phyloP scores from a whole-genome alignment of 2,797 vertebrate species.

The Otolemur crassicaudatus region DNA sequence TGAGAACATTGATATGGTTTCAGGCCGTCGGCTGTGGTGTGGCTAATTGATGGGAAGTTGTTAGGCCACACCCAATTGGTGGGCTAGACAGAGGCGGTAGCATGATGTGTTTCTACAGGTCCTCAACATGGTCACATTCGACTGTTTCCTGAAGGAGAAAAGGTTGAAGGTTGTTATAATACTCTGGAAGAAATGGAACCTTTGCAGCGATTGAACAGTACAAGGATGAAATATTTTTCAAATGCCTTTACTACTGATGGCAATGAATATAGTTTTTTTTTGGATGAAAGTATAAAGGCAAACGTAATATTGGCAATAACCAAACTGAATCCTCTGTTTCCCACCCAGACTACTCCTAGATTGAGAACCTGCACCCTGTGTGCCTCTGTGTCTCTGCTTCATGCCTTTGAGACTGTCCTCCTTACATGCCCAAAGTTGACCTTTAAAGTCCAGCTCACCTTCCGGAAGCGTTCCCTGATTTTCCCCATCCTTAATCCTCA shows the following conservation, averaged over 20 bases:
- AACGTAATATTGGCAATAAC: background rate
- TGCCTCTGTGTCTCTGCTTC: background rate
- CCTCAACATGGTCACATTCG: background rate
- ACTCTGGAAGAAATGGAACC: background rate
- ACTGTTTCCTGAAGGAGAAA: background rate
- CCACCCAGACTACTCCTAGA: background rate
- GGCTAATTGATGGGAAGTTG: background rate
- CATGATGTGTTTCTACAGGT: slow-evolving; percentile 4
- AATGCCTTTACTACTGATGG: background rate
- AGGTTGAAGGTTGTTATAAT: background rate
- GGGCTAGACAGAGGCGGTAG: background rate
- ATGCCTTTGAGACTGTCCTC: background rate
- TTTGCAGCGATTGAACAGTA: background rate
- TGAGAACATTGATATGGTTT: background rate
- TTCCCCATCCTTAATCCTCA: background rate
- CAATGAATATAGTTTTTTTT: background rate
- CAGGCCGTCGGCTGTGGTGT: slow-evolving; percentile 1
- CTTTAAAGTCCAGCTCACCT: background rate
- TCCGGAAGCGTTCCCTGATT: background rate
- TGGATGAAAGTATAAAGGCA: background rate
- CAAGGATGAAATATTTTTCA: slow-evolving; percentile 25
- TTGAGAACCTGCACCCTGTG: background rate
- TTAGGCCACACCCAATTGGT: background rate
- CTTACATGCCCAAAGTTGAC: background rate
- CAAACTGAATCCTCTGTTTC: background rate